Percentiles rank a stretch among this genome's conserved stretches.
These are phyloP conservation scores for Polydrusus pterygomalis DNA, from an alignment of 2,888 invertebrate species.

Conservation along the genomic window DNA sequence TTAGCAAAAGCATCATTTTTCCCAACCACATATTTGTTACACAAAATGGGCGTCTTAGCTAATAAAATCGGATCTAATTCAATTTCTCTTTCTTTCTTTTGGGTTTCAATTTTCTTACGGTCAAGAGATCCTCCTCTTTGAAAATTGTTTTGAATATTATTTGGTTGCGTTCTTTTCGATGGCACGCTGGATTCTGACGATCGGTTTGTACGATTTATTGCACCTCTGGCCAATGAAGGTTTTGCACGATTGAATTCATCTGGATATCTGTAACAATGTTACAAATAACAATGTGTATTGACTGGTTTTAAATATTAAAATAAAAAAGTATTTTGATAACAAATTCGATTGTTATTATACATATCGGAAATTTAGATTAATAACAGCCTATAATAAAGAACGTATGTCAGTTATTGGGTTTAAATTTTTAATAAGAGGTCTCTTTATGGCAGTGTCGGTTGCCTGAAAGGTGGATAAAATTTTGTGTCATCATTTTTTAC, in stretches of 20 bases:
- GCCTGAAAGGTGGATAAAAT: no score
- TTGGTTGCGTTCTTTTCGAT: slow-evolving; percentile 16
- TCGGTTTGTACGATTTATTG: slow-evolving; percentile 40
- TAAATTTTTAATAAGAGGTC: no score
- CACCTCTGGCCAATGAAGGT: slow-evolving; percentile 19
- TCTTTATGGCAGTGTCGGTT: no score
- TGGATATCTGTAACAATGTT: slow-evolving; percentile 43
- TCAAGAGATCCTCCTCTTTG: slow-evolving; percentile 41
- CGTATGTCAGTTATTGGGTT: no score
- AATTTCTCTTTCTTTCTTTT: slow-evolving; percentile 64
- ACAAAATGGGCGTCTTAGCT: slow-evolving; percentile 78
- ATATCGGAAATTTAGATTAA: no score
- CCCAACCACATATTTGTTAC: slow-evolving; percentile 82
- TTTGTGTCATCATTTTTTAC: no score
- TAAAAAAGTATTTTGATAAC: no score
- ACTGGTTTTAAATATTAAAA: no score
- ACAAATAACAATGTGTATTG: neutral
- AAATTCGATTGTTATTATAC: no score
- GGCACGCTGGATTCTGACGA: slow-evolving; percentile 31
- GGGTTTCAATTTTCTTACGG: slow-evolving; percentile 32
- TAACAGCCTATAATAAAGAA: no score
- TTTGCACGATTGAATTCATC: slow-evolving; percentile 28
- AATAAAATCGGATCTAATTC: slow-evolving; percentile 68
- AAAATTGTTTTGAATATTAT: slow-evolving; percentile 25
- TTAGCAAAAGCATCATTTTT: slow-evolving; percentile 68